phyloP scores from a whole-genome alignment of 2,888 invertebrate genomes.

The Cheilosia variabilis region DNA sequence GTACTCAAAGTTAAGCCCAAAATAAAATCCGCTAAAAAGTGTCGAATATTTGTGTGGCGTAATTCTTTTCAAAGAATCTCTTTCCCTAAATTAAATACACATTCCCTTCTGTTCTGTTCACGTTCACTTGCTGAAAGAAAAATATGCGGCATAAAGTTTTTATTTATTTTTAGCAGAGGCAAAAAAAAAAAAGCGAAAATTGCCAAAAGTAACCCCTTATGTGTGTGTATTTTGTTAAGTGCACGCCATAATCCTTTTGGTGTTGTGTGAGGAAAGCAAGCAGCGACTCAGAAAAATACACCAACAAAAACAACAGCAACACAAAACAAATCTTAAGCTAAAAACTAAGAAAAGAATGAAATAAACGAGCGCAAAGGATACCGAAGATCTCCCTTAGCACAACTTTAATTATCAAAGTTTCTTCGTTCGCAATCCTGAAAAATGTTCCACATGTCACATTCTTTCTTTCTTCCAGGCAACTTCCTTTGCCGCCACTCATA shows the following conservation, averaged over 20 bases:
- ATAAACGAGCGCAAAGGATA: slow-evolving; percentile 64
- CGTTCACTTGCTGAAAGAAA: slow-evolving; percentile 42
- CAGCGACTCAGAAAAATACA: background rate
- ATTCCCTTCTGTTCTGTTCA: slow-evolving; percentile 28
- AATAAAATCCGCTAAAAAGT: slow-evolving; percentile 45
- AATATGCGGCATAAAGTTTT: slow-evolving; percentile 55
- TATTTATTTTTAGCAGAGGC: slow-evolving; percentile 38
- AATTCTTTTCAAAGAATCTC: slow-evolving; percentile 60
- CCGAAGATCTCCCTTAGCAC: slow-evolving; percentile 49
- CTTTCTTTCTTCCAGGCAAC: slow-evolving; percentile 41
- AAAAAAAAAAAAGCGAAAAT: slow-evolving; percentile 24
- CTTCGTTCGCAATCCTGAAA: slow-evolving; percentile 59
- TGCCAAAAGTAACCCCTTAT: slow-evolving; percentile 58
- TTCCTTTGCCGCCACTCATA: slow-evolving; percentile 25
- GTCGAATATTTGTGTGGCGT: slow-evolving; percentile 47
- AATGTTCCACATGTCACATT: slow-evolving; percentile 71
- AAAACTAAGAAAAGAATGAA: slow-evolving; percentile 63
- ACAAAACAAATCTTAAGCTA: slow-evolving; percentile 53
- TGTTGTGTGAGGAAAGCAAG: background rate
- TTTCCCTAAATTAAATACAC: slow-evolving; percentile 68
- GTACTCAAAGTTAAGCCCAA: slow-evolving; percentile 24
- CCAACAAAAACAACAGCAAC: slow-evolving; percentile 20
- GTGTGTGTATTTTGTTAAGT: slow-evolving; percentile 66
- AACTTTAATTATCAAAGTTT: slow-evolving; percentile 75
- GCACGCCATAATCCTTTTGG: slow-evolving; percentile 59